Conservation (phyloP, 1,140 invertebrate species). For the Heliconius congener region DNA sequence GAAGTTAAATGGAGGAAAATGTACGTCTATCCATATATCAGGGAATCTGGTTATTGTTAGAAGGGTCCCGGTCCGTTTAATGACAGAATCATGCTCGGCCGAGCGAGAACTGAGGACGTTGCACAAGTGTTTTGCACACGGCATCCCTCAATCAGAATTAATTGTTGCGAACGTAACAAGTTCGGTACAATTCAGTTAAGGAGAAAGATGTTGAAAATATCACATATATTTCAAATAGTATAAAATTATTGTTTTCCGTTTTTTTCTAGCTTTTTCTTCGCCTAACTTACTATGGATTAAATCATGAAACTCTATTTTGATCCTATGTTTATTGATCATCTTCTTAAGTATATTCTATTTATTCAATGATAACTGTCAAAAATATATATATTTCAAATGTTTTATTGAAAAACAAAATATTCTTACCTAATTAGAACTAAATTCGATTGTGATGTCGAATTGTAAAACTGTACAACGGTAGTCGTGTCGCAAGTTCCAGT, state of each 20-base stretch:
- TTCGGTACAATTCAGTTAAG: conserved; percentile 17
- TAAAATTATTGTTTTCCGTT: background rate
- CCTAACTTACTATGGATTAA: too few relatives aligned
- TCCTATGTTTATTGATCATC: too few relatives aligned
- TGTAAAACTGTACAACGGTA: conserved; percentile 38
- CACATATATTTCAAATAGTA: background rate
- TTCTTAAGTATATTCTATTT: too few relatives aligned
- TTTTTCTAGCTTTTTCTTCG: too few relatives aligned
- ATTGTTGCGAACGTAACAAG: conserved; percentile 41
- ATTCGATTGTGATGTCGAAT: conserved; percentile 17
- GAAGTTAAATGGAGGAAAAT: background rate
- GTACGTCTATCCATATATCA: background rate
- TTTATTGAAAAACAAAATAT: background rate
- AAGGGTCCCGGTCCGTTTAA: conserved; percentile 41
- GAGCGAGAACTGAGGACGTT: conserved; percentile 55
- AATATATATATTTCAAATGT: background rate
- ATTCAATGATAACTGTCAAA: too few relatives aligned
- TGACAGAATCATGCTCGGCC: conserved; percentile 53
- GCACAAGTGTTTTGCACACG: conserved; percentile 43
- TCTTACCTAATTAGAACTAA: background rate
- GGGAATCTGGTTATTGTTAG: conserved; percentile 38
- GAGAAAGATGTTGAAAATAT: background rate
- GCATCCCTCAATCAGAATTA: conserved; percentile 57
- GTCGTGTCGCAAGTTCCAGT: conserved; percentile 34
- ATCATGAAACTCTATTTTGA: too few relatives aligned